Evolutionary conservation across 1,140 invertebrate genomes (phyloP), one percentile per base, ranked within the genome.

Genomic region (Drosophila gunungcola): DNA sequence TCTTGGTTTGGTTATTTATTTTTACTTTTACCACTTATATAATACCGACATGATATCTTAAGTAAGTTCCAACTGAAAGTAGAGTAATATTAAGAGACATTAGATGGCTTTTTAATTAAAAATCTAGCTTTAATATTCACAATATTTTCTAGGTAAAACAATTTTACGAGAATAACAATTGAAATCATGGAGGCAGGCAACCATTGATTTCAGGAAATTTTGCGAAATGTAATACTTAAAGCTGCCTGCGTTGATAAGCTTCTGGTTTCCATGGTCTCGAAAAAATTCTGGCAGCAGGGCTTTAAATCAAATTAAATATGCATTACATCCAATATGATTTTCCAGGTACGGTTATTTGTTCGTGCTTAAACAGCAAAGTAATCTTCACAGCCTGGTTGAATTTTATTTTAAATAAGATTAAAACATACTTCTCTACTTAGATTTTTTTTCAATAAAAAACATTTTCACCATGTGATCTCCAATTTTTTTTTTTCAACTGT

Each of bases 401-500:
- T 13, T 1, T 10, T 16, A 42, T 42, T 62, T 62, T 42, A 62
- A 62, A 25, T 3, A 34, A 34, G 29, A 63, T 49, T 67, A 32
- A 36, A 36, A 36, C 12, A 0, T n/a, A 39, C 3, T n/a, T 39
- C 11, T 21, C 29, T 10, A 3, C 16, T 1, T 21, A 21, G 16
- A 21, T 21, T 21, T 21, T 21, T 54, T 27, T 29, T 16, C 34
- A 39, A 39, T 39, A 6, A 9, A 25, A 32, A 42, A 58, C 5
- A 34, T 62, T 41, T 42, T 4, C 38, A 41, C 12, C 27, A 13
- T 16, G 0, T 11, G 9, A 11, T 32, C 21, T 29, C 13, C 13
- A 43, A 60, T 60, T 38, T 42, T 54, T 62, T 60, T 62, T 36
- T 32, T 54, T 46, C 58, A 41, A 27, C 58, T 39, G 58, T 32